Conservation (phyloP, 2,797 vertebrate species). For the Poecilia wingei region DNA sequence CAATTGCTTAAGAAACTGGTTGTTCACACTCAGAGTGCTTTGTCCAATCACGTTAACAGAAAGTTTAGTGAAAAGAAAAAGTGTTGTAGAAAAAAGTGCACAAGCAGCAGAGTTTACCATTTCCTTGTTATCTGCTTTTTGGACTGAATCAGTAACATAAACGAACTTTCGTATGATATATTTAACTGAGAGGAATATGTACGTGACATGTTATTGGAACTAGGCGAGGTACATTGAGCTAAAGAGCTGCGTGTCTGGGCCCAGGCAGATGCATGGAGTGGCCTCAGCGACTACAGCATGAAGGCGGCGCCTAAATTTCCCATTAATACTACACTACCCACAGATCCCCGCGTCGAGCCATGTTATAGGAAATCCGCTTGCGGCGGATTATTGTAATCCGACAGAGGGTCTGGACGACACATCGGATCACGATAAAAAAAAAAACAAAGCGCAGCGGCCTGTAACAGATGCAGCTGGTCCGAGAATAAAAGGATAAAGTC, state of each 20-base stretch:
- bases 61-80: background rate
- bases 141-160: background rate
- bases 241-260: background rate
- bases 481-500: conserved; percentile 48
- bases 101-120: background rate
- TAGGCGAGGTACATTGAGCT: background rate
- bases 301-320: background rate
- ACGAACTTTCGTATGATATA: background rate
- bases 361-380: conserved; percentile 85
- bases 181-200: background rate
- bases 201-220: background rate
- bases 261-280: background rate
- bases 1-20: background rate
- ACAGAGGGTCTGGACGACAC: conserved; percentile 75
- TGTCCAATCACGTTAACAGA: background rate
- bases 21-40: background rate
- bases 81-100: background rate
- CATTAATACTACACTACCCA: conserved; percentile 74
- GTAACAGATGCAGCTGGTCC: conserved; percentile 53
- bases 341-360: conserved; percentile 65
- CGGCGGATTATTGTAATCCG: conserved; percentile 85
- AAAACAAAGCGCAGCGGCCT: conserved; percentile 60
- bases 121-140: background rate
- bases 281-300: background rate
- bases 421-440: conserved; percentile 68